phyloP scores from a whole-genome alignment of 2,113 vertebrate species.

The Motacilla tschutschensis region DNA sequence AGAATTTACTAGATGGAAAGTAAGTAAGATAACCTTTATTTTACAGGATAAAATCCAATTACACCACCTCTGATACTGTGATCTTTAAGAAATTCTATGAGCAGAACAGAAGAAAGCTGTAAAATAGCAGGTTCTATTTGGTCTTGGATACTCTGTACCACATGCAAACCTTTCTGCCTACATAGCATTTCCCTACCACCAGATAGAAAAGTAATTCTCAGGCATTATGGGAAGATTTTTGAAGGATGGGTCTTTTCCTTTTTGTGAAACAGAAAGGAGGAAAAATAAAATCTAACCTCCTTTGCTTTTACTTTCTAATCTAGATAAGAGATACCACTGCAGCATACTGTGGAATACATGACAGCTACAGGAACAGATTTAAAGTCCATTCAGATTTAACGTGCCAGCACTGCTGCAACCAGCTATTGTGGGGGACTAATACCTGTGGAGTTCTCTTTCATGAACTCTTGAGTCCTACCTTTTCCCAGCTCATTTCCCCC shows the following conservation, averaged over 20 bases:
- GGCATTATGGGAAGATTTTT: neutral
- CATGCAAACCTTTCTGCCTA: neutral
- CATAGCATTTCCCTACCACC: rapidly evolving
- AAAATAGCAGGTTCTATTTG: neutral
- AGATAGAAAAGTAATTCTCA: neutral
- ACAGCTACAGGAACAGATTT: neutral
- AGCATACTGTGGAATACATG: neutral
- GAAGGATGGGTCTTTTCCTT: neutral
- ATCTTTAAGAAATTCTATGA: neutral
- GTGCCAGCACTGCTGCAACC: neutral
- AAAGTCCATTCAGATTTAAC: neutral
- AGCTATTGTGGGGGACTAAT: neutral
- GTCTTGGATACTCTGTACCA: neutral
- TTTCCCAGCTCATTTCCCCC: neutral
- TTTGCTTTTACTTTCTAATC: neutral
- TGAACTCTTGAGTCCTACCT: neutral
- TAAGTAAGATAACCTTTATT: neutral
- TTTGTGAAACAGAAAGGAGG: neutral
- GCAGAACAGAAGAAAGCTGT: neutral
- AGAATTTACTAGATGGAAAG: neutral
- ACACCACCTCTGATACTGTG: neutral
- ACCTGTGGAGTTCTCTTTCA: neutral
- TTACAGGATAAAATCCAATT: neutral
- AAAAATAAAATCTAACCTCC: neutral
- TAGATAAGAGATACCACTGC: neutral